A percentile compares a stretch with the other conserved stretches of the same genome.
Evolutionary conservation across 1,140 invertebrate genomes (phyloP).

Genomic region (Lucilia cuprina): DNA sequence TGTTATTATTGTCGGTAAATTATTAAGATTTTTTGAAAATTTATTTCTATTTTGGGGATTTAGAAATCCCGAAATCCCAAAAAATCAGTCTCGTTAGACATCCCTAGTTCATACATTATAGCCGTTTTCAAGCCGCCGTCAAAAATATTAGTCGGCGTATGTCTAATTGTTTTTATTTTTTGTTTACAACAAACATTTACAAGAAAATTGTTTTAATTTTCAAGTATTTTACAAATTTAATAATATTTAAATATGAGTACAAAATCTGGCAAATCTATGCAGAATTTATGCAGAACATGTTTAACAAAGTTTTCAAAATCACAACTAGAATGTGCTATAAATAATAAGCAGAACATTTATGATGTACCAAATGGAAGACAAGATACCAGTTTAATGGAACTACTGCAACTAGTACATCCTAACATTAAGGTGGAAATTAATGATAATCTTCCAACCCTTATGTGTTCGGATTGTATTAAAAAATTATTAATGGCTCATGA

Average conservation of each 20-base stretch:
- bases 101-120: too few species aligned
- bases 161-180: too few species aligned
- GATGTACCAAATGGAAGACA: background rate
- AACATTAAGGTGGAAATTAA: background rate
- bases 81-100: too few species aligned
- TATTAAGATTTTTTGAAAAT: too few species aligned
- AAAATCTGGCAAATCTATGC: background rate
- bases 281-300: background rate
- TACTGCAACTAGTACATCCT: background rate
- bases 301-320: background rate
- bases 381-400: background rate
- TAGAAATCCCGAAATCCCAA: too few species aligned
- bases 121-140: too few species aligned
- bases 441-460: background rate
- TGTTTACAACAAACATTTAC: too few species aligned
- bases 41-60: too few species aligned
- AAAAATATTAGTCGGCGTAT: too few species aligned
- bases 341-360: background rate
- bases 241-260: background rate
- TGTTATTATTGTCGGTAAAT: too few species aligned
- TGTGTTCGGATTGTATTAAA: background rate
- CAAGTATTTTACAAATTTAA: background rate
- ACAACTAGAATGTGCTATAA: background rate
- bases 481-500: background rate
- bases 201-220: too few species aligned